Conservation (phyloP, 1,140 invertebrate genomes). For the Colletes gigas region DNA sequence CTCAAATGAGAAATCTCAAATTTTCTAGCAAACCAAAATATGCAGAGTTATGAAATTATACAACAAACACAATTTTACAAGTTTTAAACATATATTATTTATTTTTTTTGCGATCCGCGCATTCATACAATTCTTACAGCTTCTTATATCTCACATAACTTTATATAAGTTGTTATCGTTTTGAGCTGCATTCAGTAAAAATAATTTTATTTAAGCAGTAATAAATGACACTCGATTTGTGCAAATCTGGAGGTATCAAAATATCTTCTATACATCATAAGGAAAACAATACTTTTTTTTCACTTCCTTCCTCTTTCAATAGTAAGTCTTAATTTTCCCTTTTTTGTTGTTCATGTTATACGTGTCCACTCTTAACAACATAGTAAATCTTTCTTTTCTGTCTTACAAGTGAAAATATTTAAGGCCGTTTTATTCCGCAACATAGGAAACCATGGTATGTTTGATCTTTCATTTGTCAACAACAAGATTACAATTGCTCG, state of each 20-base stretch:
- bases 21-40: no score
- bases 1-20: no score
- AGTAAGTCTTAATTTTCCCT: constrained; percentile 9
- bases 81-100: constrained; percentile 80
- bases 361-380: constrained; percentile 57
- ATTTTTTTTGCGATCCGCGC: constrained; percentile 75
- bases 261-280: constrained; percentile 75
- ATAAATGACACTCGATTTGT: constrained; percentile 72
- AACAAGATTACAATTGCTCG: constrained; percentile 60
- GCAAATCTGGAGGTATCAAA: constrained; percentile 80
- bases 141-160: constrained; percentile 54
- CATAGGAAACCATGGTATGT: constrained; percentile 73
- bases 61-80: constrained; percentile 46
- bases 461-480: constrained; percentile 66
- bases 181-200: constrained; percentile 77
- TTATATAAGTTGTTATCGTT: constrained; percentile 65
- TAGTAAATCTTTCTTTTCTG: constrained; percentile 65
- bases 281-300: constrained; percentile 62
- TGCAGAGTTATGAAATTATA: not conserved
- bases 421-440: constrained; percentile 76
- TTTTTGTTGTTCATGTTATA: constrained; percentile 31
- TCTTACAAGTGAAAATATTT: constrained; percentile 74
- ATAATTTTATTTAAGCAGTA: constrained; percentile 77
- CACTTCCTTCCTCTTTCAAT: constrained; percentile 34
- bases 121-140: constrained; percentile 70